Percentiles rank a stretch among this genome's conserved stretches.
Evolutionary conservation across 2,113 vertebrate genomes (phyloP).

Genomic region (Pteruthius melanotis): DNA sequence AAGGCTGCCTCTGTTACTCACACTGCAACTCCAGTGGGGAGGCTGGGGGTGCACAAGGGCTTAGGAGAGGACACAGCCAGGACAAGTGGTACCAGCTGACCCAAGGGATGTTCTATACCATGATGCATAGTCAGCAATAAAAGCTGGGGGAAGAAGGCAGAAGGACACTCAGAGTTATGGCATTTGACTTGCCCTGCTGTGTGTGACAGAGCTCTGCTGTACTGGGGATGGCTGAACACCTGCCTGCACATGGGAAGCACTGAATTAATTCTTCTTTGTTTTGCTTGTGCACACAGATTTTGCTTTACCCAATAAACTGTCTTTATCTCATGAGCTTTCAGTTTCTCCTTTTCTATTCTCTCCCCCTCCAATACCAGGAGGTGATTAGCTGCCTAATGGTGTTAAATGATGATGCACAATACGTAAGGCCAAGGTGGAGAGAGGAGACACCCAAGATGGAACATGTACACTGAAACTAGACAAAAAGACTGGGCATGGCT

Average conservation of each 20-base stretch:
- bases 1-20: background rate
- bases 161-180: background rate
- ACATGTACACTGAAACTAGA: background rate
- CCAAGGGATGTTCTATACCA: background rate
- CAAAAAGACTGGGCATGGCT: background rate
- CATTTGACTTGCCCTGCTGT: rapidly evolving
- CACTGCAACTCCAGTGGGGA: background rate
- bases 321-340: background rate
- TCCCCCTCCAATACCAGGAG: background rate
- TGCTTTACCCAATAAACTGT: background rate
- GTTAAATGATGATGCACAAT: background rate
- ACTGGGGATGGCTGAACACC: background rate
- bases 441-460: background rate
- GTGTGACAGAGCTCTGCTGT: rapidly evolving
- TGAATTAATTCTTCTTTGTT: background rate
- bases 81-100: background rate
- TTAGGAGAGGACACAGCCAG: background rate
- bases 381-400: background rate
- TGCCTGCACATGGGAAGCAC: background rate
- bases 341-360: background rate
- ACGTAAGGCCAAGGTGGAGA: background rate
- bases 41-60: background rate
- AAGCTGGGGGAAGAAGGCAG: background rate
- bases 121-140: background rate
- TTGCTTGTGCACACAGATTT: background rate